A percentile compares a stretch with the other conserved stretches of the same genome.
Evolutionary conservation across 2,113 vertebrate species (phyloP).

Genomic region (Microtus montanus): DNA sequence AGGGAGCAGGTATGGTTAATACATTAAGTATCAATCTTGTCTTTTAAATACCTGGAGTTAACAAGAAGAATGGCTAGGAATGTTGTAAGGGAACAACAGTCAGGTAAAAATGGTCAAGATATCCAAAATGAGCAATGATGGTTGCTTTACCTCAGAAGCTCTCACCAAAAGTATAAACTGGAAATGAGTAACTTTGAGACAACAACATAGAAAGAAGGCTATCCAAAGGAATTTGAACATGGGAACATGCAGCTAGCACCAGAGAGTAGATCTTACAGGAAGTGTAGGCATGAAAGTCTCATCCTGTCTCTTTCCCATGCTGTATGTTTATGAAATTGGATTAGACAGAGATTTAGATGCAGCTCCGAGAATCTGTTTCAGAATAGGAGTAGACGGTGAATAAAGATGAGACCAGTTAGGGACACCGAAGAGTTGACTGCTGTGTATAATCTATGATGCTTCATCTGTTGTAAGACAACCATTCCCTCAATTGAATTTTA

Average conservation of each 20-base stretch:
- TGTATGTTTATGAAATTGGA: background rate
- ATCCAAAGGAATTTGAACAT: no score
- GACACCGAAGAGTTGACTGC: background rate
- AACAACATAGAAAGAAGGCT: background rate
- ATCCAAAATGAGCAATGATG: background rate
- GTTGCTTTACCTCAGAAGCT: background rate
- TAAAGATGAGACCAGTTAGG: background rate
- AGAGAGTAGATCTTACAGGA: background rate
- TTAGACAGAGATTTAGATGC: background rate
- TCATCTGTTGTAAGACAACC: background rate
- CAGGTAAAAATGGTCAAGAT: background rate
- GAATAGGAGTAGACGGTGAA: background rate
- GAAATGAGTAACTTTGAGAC: background rate
- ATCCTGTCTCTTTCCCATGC: background rate
- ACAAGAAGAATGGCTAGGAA: background rate
- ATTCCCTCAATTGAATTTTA: background rate
- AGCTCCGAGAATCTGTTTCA: background rate
- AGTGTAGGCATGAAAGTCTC: background rate
- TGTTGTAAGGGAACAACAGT: background rate
- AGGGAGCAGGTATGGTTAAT: background rate
- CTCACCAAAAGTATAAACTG: background rate
- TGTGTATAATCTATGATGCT: background rate
- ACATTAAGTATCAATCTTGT: background rate
- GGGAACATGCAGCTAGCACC: background rate
- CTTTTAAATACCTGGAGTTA: background rate